phyloP scores from a whole-genome alignment of 2,888 invertebrate genomes.

The Parnassius apollo region DNA sequence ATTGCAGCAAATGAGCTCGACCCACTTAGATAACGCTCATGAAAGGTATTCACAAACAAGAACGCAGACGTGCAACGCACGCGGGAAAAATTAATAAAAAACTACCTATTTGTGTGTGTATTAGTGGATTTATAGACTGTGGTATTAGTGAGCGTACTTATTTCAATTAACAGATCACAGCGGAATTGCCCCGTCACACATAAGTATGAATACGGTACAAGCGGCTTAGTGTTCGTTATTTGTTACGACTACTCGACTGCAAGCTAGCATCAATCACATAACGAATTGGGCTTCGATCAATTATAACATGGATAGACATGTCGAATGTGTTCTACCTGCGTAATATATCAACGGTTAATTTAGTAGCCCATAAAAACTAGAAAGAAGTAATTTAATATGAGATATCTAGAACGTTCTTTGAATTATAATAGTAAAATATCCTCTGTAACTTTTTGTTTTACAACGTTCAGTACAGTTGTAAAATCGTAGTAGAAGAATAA shows the following conservation, averaged over 20 bases:
- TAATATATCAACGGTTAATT: conserved; percentile 24
- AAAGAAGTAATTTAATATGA: not conserved
- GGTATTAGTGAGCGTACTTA: conserved; percentile 8
- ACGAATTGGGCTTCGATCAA: conserved; percentile 27
- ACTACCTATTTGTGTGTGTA: conserved; percentile 27
- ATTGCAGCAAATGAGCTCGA: conserved; percentile 63
- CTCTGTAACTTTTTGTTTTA: no score
- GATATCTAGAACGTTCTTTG: not conserved
- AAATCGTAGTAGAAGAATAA: no score
- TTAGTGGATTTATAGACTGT: no score
- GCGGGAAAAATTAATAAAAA: conserved; percentile 47
- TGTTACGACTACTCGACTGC: conserved; percentile 15
- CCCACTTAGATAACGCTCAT: conserved; percentile 68
- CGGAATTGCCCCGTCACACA: conserved; percentile 4
- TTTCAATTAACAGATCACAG: conserved; percentile 15
- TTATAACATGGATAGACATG: conserved; percentile 24
- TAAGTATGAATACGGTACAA: conserved; percentile 11
- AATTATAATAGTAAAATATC: not conserved
- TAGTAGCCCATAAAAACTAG: conserved; percentile 9
- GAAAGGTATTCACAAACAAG: conserved; percentile 52
- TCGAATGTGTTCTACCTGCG: conserved; percentile 24
- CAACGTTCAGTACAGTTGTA: no score
- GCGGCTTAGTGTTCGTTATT: conserved; percentile 7
- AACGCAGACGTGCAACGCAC: conserved; percentile 35
- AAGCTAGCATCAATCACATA: conserved; percentile 19